Evolutionary conservation across 2,888 invertebrate species (phyloP).

Genomic region (Hemithea aestivaria): DNA sequence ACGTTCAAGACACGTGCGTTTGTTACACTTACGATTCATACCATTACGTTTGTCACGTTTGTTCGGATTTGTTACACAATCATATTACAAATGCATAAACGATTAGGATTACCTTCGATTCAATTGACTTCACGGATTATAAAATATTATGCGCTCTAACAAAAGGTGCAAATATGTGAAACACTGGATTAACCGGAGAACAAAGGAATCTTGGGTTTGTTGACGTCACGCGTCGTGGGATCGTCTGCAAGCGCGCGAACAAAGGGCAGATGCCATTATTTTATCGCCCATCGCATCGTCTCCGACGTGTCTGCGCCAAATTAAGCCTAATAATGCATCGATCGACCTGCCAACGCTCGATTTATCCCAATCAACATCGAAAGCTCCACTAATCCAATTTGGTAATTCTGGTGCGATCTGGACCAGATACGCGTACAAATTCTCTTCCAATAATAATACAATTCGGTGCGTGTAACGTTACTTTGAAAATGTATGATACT

Average conservation of each 20-base stretch:
- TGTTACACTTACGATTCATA: constrained; percentile 24
- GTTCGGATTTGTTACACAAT: too few species aligned
- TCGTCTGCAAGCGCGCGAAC: constrained; percentile 20
- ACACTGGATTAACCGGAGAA: constrained; percentile 4
- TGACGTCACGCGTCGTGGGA: constrained; percentile 24
- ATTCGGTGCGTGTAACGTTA: constrained; percentile 27
- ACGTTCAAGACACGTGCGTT: constrained; percentile 35
- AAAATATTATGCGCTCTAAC: too few species aligned
- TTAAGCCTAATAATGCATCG: constrained; percentile 38
- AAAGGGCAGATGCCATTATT: constrained; percentile 34
- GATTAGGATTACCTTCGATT: constrained; percentile 7
- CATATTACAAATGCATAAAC: constrained; percentile 24
- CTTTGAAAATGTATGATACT: constrained; percentile 44
- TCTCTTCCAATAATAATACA: constrained; percentile 2
- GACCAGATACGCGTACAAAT: constrained; percentile 14
- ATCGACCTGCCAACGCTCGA: constrained; percentile 29
- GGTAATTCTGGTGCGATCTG: constrained; percentile 18
- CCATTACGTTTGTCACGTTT: too few species aligned
- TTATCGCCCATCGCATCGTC: constrained; percentile 16
- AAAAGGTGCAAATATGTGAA: too few species aligned
- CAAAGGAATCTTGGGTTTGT: constrained; percentile 21
- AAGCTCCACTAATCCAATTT: constrained; percentile 22
- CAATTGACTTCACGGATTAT: too few species aligned
- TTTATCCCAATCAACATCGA: constrained; percentile 29
- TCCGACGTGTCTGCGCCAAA: constrained; percentile 32